Evolutionary conservation across 2,888 invertebrate species (phyloP), one percentile per base, ranked within the genome.

Genomic region (Pristionchus arcanus): DNA sequence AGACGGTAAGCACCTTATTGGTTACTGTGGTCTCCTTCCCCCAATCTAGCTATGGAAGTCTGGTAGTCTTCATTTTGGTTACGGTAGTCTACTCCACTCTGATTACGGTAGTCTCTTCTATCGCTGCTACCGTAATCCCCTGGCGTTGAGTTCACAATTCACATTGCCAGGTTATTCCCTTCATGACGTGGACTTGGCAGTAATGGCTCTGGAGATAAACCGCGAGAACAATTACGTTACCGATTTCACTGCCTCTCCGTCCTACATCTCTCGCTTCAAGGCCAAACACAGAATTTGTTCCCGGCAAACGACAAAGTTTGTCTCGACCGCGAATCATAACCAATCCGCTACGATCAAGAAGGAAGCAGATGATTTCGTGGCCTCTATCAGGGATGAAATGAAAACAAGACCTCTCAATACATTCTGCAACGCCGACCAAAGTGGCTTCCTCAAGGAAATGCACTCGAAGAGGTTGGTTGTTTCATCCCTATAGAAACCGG

Each of bases 401-500:
- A 19, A 19, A 4, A 49, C 25, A 5, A 5, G n/a, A 13, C 49
- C 49, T 4, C 49, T 42, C 4, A n/a, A 31, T 49, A n/a, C 42
- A 11, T 15, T 83, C 53, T 42, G 49, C 42, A 83, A 83, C 34
- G 83, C 83, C 5, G 83, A 83, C 25, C 83, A 83, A n/a, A 83
- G 42, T 21, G 83, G 83, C 4, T 83, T n/a, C n/a, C n/a, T n/a
- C n/a, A n/a, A n/a, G n/a, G n/a, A n/a, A n/a, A n/a, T n/a, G n/a
- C n/a, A n/a, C n/a, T 42, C 42, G 7, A 31, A 25, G 19, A 83
- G 83, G 53, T 83, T 19, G 21, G n/a, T 83, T 42, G n/a, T n/a
- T 42, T 13, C 5, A 19, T 5, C 9, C 21, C n/a, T 19, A n/a
- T n/a, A n/a, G n/a, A n/a, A n/a, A n/a, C n/a, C n/a, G n/a, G n/a